phyloP scores from a whole-genome alignment of 2,113 vertebrate species.

The Barnardius zonarius region DNA sequence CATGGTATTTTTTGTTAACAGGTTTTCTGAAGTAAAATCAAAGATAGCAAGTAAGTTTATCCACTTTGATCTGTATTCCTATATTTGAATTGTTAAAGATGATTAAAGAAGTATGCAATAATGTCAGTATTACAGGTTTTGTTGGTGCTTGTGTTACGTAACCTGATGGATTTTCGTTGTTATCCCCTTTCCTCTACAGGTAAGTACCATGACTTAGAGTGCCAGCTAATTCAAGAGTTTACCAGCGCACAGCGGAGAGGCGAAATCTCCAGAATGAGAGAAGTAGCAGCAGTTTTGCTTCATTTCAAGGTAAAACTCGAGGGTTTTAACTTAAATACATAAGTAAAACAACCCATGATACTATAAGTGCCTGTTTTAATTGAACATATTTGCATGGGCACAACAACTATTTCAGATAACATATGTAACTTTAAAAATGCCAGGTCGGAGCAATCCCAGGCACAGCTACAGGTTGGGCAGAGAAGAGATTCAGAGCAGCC shows the following conservation, averaged over 20 bases:
- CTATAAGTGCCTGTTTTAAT: neutral
- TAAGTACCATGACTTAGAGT: slow-evolving; percentile 99
- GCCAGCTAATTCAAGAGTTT: slow-evolving; percentile 97
- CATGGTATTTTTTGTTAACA: slow-evolving; percentile 67
- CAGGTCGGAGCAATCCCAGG: too few species aligned
- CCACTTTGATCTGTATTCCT: slow-evolving; percentile 5
- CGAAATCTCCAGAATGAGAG: slow-evolving; percentile 96
- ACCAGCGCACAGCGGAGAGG: slow-evolving; percentile 91
- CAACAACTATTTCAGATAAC: neutral
- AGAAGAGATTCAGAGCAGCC: too few species aligned
- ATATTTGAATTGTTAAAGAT: slow-evolving; percentile 19
- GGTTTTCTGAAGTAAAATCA: slow-evolving; percentile 98
- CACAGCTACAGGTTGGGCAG: too few species aligned
- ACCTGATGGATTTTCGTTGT: slow-evolving; percentile 29
- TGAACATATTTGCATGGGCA: neutral
- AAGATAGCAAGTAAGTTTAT: slow-evolving; percentile 97
- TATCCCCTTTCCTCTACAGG: slow-evolving; percentile 74
- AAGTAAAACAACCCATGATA: rapidly evolving
- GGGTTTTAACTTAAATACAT: neutral
- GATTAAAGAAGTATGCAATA: neutral
- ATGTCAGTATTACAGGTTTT: slow-evolving; percentile 1
- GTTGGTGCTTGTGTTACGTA: neutral
- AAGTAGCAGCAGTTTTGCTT: slow-evolving; percentile 95
- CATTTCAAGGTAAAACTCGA: slow-evolving; percentile 92
- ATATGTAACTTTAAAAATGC: neutral